Evolutionary conservation across 2,888 invertebrate species (phyloP).

Genomic region (Chrysolina americana): DNA sequence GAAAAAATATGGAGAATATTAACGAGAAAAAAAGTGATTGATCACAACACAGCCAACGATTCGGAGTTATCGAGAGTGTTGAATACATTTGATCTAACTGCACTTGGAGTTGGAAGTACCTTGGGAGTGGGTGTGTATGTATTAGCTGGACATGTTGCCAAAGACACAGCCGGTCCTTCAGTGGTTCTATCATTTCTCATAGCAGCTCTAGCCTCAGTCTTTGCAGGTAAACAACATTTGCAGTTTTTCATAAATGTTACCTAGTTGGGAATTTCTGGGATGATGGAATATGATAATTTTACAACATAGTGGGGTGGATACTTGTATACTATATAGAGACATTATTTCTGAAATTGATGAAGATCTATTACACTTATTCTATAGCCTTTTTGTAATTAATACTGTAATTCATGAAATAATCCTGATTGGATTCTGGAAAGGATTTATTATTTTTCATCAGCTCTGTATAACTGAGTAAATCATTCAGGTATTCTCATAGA

Average conservation of each 20-base stretch:
- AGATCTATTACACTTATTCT: too few species aligned
- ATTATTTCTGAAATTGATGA: too few species aligned
- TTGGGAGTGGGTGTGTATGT: conserved; percentile 94
- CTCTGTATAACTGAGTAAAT: too few species aligned
- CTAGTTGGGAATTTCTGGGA: background rate
- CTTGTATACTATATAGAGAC: too few species aligned
- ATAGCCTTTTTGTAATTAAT: too few species aligned
- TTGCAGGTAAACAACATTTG: conserved; percentile 78
- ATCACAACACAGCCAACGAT: conserved; percentile 64
- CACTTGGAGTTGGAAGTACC: conserved; percentile 86
- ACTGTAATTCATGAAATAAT: too few species aligned
- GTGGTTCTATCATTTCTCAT: conserved; percentile 88
- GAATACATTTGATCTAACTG: conserved; percentile 86
- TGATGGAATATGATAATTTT: background rate
- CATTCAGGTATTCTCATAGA: too few species aligned
- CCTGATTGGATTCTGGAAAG: too few species aligned
- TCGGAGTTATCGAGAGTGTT: conserved; percentile 78
- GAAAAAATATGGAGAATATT: conserved; percentile 62
- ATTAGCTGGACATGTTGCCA: conserved; percentile 87
- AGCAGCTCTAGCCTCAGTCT: conserved; percentile 89
- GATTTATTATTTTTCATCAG: too few species aligned
- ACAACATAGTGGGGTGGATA: too few species aligned
- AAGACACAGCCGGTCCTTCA: conserved; percentile 86
- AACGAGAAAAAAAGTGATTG: conserved; percentile 64
- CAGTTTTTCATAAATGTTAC: background rate